phyloP scores from a whole-genome alignment of 2,797 vertebrate genomes.

The Siniperca scherzeri region DNA sequence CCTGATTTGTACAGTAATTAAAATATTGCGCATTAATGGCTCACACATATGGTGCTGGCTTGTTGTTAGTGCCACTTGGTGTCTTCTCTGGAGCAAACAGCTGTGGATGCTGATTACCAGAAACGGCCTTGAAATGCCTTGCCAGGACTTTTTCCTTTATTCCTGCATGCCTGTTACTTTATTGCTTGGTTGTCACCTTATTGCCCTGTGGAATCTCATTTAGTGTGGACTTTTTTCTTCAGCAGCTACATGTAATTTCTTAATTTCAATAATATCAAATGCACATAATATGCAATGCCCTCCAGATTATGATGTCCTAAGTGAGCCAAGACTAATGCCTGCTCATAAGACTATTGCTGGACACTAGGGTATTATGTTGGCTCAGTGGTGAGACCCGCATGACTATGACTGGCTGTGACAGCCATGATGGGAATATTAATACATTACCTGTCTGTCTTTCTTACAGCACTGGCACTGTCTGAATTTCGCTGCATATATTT shows the following conservation, averaged over 20 bases:
- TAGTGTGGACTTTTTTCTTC: slow-evolving; percentile 6
- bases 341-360: slow-evolving; percentile 46
- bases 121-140: slow-evolving; percentile 54
- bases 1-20: slow-evolving; percentile 73
- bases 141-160: slow-evolving; percentile 33
- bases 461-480: slow-evolving; percentile 20
- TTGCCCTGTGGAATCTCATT: slow-evolving; percentile 5
- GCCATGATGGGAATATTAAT: slow-evolving; percentile 63
- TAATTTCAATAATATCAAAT: slow-evolving; percentile 46
- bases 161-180: slow-evolving; percentile 11
- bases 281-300: slow-evolving; percentile 44
- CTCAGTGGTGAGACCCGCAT: slow-evolving; percentile 41
- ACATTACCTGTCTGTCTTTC: slow-evolving; percentile 40
- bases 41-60: slow-evolving; percentile 68
- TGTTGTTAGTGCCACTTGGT: slow-evolving; percentile 57
- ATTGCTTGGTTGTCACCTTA: slow-evolving; percentile 4
- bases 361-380: slow-evolving; percentile 57
- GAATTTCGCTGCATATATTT: slow-evolving; percentile 49
- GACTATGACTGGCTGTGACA: slow-evolving; percentile 58
- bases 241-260: slow-evolving; percentile 27
- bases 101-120: slow-evolving; percentile 68
- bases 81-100: slow-evolving; percentile 68
- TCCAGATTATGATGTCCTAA: slow-evolving; percentile 58
- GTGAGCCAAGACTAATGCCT: slow-evolving; percentile 71
- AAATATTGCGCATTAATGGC: slow-evolving; percentile 68